phyloP scores from a whole-genome alignment of 1,140 invertebrate genomes.

The Scaptodrosophila lebanonensis region DNA sequence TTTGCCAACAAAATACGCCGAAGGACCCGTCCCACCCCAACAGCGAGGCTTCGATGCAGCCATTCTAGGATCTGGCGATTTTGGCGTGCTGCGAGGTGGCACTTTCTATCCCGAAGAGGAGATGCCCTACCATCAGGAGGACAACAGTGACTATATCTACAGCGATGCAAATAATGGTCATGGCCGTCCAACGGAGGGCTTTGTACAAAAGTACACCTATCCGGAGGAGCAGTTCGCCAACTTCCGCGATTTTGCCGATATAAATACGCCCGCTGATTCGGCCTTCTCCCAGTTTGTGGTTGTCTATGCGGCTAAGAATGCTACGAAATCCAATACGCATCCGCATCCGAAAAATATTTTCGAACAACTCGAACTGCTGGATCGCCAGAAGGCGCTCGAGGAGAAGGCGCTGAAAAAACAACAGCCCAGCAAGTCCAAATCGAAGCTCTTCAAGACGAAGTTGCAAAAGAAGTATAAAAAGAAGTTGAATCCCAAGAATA shows the following conservation, averaged over 20 bases:
- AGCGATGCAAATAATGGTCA: constrained; percentile 81
- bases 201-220: constrained; percentile 78
- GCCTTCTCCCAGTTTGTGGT: constrained; percentile 89
- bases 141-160: constrained; percentile 79
- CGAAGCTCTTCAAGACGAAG: constrained; percentile 83
- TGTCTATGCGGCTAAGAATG: constrained; percentile 87
- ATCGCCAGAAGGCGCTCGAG: constrained; percentile 79
- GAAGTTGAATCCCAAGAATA: constrained; percentile 77
- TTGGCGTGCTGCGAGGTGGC: constrained; percentile 90
- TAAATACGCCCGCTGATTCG: constrained; percentile 87
- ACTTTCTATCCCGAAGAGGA: constrained; percentile 84
- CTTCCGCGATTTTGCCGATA: constrained; percentile 92
- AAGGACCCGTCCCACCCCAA: constrained; percentile 24
- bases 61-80: constrained; percentile 90
- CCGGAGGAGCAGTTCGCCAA: constrained; percentile 89
- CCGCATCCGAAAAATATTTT: constrained; percentile 88
- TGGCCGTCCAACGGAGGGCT: constrained; percentile 79
- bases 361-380: constrained; percentile 85
- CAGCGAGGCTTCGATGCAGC: constrained; percentile 73
- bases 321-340: constrained; percentile 71
- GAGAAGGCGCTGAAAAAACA: constrained; percentile 65
- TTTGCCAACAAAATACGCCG: neutral
- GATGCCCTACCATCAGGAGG: constrained; percentile 78
- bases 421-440: constrained; percentile 79
- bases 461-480: constrained; percentile 81